Percentiles rank a stretch among this genome's conserved stretches.
Evolutionary conservation across 1,140 invertebrate genomes (phyloP).

Genomic region (roundworm (Caenorhabditis elegans)): DNA sequence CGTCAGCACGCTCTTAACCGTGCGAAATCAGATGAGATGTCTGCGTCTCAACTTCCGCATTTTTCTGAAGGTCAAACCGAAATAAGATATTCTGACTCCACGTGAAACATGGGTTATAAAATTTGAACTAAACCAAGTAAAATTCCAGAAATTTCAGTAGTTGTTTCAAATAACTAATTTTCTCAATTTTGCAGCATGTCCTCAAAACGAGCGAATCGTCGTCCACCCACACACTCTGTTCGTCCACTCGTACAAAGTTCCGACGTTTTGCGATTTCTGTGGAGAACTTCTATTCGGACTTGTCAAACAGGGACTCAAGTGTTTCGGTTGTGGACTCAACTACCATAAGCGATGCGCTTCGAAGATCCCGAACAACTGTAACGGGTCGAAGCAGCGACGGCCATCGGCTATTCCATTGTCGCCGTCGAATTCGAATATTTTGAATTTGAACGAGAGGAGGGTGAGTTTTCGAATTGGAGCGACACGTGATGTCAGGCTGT

Average conservation of each 20-base stretch:
- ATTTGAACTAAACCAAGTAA: too few relatives aligned
- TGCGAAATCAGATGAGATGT: too few relatives aligned
- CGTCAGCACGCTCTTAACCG: too few relatives aligned
- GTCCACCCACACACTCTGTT: constrained; percentile 84
- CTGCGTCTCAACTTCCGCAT: too few relatives aligned
- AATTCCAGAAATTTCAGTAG: too few relatives aligned
- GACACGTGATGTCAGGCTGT: too few relatives aligned
- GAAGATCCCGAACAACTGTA: constrained; percentile 96
- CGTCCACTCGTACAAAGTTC: constrained; percentile 96
- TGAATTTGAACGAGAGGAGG: constrained; percentile 40
- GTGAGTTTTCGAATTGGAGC: too few relatives aligned
- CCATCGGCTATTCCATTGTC: constrained; percentile 66
- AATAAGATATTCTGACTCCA: too few relatives aligned
- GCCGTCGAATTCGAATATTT: constrained; percentile 57
- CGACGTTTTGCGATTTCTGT: constrained; percentile 99
- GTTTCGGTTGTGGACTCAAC: constrained; percentile 91
- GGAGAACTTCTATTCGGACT: constrained; percentile 98
- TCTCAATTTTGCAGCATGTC: constrained; percentile 57
- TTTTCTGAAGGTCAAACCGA: too few relatives aligned
- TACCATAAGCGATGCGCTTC: constrained; percentile 98
- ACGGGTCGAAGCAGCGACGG: constrained; percentile 67
- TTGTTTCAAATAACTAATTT: too few relatives aligned
- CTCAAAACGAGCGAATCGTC: constrained; percentile 62
- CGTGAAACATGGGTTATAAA: too few relatives aligned
- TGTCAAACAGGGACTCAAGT: constrained; percentile 95